A percentile compares a stretch with the other conserved stretches of the same genome.
phyloP scores from a whole-genome alignment of 2,797 vertebrate species.

The Cryptoprocta ferox region DNA sequence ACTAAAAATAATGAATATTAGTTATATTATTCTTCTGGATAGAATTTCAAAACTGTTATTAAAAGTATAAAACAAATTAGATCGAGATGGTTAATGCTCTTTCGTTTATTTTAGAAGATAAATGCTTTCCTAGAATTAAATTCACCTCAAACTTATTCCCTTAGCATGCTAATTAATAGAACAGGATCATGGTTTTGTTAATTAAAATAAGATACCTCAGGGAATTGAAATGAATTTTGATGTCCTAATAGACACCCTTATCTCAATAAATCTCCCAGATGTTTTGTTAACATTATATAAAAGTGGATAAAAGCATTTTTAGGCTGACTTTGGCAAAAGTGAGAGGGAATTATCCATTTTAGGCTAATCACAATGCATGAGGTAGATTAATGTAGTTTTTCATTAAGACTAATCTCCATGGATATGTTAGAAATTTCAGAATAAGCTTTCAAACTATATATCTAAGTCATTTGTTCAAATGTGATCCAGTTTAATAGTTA shows the following conservation, averaged over 20 bases:
- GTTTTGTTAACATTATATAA: conserved; percentile 73
- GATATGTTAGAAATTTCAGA: conserved; percentile 67
- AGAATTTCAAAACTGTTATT: conserved; percentile 72
- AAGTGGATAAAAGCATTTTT: conserved; percentile 71
- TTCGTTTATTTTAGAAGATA: conserved; percentile 83
- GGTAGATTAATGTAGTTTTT: conserved; percentile 68
- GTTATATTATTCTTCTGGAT: conserved; percentile 57
- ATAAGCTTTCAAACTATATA: conserved; percentile 65
- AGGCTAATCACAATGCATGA: conserved; percentile 52
- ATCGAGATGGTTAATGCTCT: conserved; percentile 79
- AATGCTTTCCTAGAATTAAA: conserved; percentile 86
- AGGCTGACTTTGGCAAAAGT: conserved; percentile 70
- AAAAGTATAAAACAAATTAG: conserved; percentile 81
- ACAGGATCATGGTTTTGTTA: conserved; percentile 85
- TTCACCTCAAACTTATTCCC: conserved; percentile 84
- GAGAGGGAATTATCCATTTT: conserved; percentile 67
- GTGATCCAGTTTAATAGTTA: conserved; percentile 50
- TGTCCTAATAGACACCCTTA: conserved; percentile 84
- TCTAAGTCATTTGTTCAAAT: conserved; percentile 76
- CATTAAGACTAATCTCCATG: conserved; percentile 73
- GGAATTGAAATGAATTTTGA: conserved; percentile 89
- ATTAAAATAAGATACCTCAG: conserved; percentile 87
- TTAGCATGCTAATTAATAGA: conserved; percentile 87
- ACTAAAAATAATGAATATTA: conserved; percentile 74
- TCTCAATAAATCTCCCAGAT: conserved; percentile 81